These are phyloP conservation scores for Hydroisotoma schaefferi DNA, from an alignment of 2,888 invertebrate genomes.

Conservation along the genomic window DNA sequence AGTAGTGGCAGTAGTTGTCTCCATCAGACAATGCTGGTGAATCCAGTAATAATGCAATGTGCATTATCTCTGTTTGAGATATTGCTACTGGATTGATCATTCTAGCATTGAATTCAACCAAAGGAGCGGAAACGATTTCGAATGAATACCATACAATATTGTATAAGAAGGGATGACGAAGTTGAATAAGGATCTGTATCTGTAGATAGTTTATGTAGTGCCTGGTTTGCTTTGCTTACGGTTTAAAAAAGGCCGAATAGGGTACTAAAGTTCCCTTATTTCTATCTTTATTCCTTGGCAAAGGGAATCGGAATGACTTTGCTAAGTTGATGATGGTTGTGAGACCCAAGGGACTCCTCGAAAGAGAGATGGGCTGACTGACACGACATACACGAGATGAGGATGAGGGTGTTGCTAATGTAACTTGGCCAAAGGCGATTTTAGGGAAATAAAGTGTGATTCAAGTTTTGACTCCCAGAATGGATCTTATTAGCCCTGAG, in stretches of 20 bases:
- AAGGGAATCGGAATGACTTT: constrained; percentile 7
- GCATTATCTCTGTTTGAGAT: too few species aligned
- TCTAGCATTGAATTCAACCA: constrained; percentile 11
- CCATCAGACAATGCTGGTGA: too few species aligned
- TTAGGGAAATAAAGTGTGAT: constrained; percentile 18
- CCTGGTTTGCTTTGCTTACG: too few species aligned
- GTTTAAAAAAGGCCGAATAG: too few species aligned
- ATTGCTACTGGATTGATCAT: constrained; percentile 9
- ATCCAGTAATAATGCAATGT: too few species aligned
- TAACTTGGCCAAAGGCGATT: constrained; percentile 20
- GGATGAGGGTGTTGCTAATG: constrained; percentile 16
- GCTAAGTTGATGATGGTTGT: constrained; percentile 16
- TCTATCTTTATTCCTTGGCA: too few species aligned
- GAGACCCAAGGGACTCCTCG: constrained; percentile 13
- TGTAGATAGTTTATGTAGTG: too few species aligned
- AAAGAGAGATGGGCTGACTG: constrained; percentile 12
- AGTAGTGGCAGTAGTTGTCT: too few species aligned
- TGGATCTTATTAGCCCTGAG: constrained; percentile 19
- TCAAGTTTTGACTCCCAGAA: constrained; percentile 19
- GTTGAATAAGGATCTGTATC: too few species aligned
- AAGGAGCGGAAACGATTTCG: constrained; percentile 16
- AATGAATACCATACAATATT: not conserved
- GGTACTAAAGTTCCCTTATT: too few species aligned
- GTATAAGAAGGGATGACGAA: too few species aligned
- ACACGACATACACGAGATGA: too few species aligned